Percentiles rank a stretch among this genome's conserved stretches.
phyloP scores from a whole-genome alignment of 2,797 vertebrate genomes.

The Denticeps clupeoides region DNA sequence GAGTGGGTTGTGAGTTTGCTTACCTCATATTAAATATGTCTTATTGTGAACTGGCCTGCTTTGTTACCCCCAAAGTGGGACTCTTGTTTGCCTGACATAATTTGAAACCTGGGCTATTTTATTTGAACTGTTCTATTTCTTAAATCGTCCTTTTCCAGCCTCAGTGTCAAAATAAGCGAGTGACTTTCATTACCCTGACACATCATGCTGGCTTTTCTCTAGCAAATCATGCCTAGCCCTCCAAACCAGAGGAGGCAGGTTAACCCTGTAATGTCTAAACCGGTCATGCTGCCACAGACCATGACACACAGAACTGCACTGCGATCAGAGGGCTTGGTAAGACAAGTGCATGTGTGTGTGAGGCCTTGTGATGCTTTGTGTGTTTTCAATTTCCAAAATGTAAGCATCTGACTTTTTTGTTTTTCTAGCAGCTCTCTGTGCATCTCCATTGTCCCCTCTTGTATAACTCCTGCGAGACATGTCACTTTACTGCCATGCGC shows the following conservation, averaged over 20 bases:
- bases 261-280: constrained; percentile 81
- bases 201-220: constrained; percentile 29
- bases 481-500: neutral
- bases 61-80: too few species aligned
- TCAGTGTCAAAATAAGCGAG: too few species aligned
- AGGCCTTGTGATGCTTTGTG: constrained; percentile 1
- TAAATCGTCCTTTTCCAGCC: too few species aligned
- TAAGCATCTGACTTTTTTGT: constrained; percentile 1
- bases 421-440: too few species aligned
- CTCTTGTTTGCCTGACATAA: too few species aligned
- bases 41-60: too few species aligned
- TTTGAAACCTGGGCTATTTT: too few species aligned
- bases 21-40: too few species aligned
- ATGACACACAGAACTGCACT: constrained; percentile 65
- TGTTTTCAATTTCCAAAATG: neutral
- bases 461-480: too few species aligned
- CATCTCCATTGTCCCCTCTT: too few species aligned
- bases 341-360: constrained; percentile 27
- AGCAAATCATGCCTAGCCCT: constrained; percentile 91
- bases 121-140: too few species aligned
- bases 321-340: constrained; percentile 83
- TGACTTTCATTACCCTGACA: neutral
- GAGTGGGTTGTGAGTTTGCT: too few species aligned
- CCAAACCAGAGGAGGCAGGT: constrained; percentile 75
- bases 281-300: constrained; percentile 84